These are phyloP conservation scores for Heliconius aoede DNA, from an alignment of 2,888 invertebrate genomes.

Conservation along the genomic window DNA sequence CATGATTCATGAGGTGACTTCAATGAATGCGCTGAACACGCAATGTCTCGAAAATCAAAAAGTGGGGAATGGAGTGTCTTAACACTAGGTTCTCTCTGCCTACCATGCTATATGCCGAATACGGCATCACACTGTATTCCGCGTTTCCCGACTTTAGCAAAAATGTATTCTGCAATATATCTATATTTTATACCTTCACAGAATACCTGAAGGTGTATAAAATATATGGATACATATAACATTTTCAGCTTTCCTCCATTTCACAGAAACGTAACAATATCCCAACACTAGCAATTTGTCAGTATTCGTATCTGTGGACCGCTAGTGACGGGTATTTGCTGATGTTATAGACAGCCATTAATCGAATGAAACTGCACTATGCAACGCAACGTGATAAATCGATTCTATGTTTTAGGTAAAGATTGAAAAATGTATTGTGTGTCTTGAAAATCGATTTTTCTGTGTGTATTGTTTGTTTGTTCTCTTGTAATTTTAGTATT, in stretches of 20 bases:
- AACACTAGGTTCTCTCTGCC: too few relatives aligned
- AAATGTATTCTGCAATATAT: too few relatives aligned
- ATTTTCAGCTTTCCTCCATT: not conserved
- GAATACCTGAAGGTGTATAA: not conserved
- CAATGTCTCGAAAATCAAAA: too few relatives aligned
- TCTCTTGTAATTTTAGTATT: not conserved
- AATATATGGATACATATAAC: not conserved
- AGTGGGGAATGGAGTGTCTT: too few relatives aligned
- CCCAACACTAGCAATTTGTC: slow-evolving; percentile 34
- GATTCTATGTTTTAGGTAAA: slow-evolving; percentile 25
- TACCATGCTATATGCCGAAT: too few relatives aligned
- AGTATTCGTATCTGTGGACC: slow-evolving; percentile 37
- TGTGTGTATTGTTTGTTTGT: not conserved
- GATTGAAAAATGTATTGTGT: slow-evolving; percentile 24
- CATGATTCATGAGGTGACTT: too few relatives aligned
- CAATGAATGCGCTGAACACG: too few relatives aligned
- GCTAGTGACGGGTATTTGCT: slow-evolving; percentile 39
- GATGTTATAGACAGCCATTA: slow-evolving; percentile 38
- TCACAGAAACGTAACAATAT: not conserved
- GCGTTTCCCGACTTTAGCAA: too few relatives aligned
- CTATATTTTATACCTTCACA: not conserved
- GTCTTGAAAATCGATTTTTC: slow-evolving; percentile 17
- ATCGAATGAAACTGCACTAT: slow-evolving; percentile 39
- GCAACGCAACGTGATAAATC: slow-evolving; percentile 29
- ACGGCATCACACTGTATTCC: too few relatives aligned